Evolutionary conservation across 2,113 vertebrate genomes (phyloP).

Genomic region (Elephas maximus): DNA sequence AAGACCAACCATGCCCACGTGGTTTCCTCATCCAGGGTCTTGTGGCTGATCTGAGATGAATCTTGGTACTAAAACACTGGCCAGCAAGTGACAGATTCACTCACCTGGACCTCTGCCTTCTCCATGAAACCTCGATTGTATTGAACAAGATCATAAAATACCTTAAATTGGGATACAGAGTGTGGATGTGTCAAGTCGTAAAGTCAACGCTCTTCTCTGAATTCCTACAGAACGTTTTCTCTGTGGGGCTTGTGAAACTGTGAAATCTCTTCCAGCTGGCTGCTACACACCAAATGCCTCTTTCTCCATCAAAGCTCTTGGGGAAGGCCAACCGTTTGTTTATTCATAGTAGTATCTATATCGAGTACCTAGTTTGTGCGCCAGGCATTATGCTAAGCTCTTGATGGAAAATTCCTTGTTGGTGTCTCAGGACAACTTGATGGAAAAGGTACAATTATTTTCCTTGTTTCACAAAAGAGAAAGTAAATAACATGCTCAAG

Average conservation of each 20-base stretch:
- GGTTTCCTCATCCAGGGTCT: neutral
- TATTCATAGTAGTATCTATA: neutral
- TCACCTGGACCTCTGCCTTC: neutral
- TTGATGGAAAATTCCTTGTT: slow-evolving; percentile 41
- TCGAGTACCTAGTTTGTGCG: neutral
- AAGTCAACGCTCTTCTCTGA: neutral
- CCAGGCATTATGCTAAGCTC: neutral
- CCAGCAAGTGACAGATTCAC: neutral
- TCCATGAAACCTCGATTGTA: neutral
- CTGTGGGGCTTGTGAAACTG: neutral
- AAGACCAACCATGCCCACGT: neutral
- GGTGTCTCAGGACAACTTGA: neutral
- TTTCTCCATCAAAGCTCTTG: neutral
- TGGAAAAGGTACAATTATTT: neutral
- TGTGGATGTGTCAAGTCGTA: neutral
- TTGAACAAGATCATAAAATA: slow-evolving; percentile 37
- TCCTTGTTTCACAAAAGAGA: neutral
- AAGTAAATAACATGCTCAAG: neutral
- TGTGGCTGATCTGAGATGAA: neutral
- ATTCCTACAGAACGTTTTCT: neutral
- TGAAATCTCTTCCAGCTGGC: neutral
- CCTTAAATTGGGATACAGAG: neutral
- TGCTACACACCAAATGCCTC: neutral
- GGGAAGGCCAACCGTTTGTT: neutral
- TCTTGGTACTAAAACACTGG: neutral